Conservation (phyloP, 2,797 vertebrate species). For the Urocyon cinereoargenteus region DNA sequence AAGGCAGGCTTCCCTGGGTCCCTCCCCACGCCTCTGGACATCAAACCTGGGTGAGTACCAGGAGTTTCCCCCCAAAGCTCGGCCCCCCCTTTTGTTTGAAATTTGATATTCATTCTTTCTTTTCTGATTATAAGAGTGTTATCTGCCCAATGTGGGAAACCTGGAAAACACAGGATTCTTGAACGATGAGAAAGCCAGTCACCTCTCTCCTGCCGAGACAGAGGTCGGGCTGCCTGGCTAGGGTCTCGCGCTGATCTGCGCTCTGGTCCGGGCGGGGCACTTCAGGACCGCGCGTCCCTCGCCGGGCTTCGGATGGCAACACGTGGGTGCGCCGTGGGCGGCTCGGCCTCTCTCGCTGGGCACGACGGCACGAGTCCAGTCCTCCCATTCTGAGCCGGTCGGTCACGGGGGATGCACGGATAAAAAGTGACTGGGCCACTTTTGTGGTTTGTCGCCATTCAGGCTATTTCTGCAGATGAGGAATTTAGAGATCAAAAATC, state of each 20-base stretch:
- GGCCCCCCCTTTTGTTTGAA: neutral
- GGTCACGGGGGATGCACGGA: rapidly evolving
- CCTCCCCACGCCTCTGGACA: conserved; percentile 90
- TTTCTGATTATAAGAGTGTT: conserved; percentile 27
- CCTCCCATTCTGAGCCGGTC: neutral
- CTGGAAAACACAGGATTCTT: conserved; percentile 17
- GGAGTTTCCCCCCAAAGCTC: neutral
- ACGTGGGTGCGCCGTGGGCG: rapidly evolving
- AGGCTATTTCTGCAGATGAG: neutral
- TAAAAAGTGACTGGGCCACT: neutral
- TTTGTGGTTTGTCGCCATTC: neutral
- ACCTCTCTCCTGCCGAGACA: neutral
- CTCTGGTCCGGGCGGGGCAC: neutral
- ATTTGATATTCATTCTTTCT: neutral
- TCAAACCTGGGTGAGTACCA: conserved; percentile 72
- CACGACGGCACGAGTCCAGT: neutral
- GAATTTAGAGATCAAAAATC: neutral
- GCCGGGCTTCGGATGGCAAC: rapidly evolving
- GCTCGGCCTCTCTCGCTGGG: neutral
- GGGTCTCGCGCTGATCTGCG: neutral
- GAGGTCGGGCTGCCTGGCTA: neutral
- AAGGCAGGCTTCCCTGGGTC: conserved; percentile 92
- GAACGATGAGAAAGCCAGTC: neutral
- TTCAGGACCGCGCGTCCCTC: rapidly evolving
- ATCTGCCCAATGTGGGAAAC: neutral